Conservation (phyloP, 2,888 invertebrate species). For the Ephialtes manifestator region DNA sequence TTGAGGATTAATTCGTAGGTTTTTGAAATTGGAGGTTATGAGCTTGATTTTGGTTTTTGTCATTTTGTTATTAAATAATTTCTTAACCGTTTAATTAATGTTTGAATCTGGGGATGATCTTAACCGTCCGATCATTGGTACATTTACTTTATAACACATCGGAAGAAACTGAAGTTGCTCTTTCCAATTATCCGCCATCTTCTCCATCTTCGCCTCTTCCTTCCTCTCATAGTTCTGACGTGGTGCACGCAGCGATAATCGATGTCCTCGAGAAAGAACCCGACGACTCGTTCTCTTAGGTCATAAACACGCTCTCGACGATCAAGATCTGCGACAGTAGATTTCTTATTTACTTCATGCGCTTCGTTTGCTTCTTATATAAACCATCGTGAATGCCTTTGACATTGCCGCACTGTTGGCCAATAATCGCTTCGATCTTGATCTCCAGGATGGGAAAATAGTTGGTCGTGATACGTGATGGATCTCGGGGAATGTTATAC, state of each 20-base stretch:
- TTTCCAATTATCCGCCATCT: conserved; percentile 41
- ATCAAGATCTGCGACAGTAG: background rate
- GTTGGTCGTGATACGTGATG: background rate
- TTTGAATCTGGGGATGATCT: too few species aligned
- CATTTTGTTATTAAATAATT: too few species aligned
- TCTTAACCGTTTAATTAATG: too few species aligned
- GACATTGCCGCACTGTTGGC: conserved; percentile 40
- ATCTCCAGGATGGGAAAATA: conserved; percentile 1
- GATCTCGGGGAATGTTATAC: conserved; percentile 16
- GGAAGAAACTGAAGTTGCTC: background rate
- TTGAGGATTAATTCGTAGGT: too few species aligned
- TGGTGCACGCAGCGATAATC: conserved; percentile 9
- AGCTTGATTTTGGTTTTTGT: too few species aligned
- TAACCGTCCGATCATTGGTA: too few species aligned
- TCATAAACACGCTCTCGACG: background rate
- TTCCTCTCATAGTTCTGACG: background rate
- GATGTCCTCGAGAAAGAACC: conserved; percentile 10
- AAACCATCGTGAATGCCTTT: conserved; percentile 38
- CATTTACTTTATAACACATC: too few species aligned
- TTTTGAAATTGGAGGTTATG: too few species aligned
- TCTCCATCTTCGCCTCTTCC: background rate
- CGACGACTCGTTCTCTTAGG: background rate
- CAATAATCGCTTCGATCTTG: conserved; percentile 42
- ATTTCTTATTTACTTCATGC: conserved; percentile 38
- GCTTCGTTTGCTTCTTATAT: conserved; percentile 27